Base-by-base conservation (phyloP, 2,888 invertebrate genomes). In the Chamaedrilus cognettii region DNA sequence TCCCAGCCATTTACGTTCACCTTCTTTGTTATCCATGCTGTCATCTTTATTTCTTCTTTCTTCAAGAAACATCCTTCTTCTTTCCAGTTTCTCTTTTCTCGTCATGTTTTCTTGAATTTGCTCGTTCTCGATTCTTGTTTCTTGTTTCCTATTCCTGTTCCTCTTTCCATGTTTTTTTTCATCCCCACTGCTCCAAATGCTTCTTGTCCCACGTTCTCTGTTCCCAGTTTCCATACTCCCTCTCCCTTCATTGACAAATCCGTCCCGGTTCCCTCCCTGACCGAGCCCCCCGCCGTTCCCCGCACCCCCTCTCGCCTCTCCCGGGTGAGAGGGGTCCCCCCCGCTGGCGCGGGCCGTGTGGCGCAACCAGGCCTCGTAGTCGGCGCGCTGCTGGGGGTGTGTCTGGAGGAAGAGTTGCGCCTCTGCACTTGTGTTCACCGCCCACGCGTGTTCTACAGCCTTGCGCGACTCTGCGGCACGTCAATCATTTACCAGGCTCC, bases 371-470 rank as follows among this genome's bases (percentile, higher is more conserved):
- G 64, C 26, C 11, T 60, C 15, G 59, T 72, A 76, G 42, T 75
- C 68, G n/a, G 67, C 65, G 65, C 60, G 11, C 70, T 75, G 77
- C 75, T 84, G 82, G 1, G 85, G 85, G 75, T 86, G 84, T 3
- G 79, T 74, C 61, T 78, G 74, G 1, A 86, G 72, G 77, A 84
- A 87, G 55, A 84, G 79, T 52, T 85, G 80, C 0, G 86, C 86
- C 69, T 86, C 85, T 55, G 81, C 78, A 58, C 85, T 82, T 0
- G 86, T 85, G 75, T 87, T 86, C 1, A 86, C 75, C 64, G 86
- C 85, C 70, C 82, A 83, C 56, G 83, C 83, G 69, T 77, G 79
- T 73, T 79, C 82, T 32, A 77, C 74, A 80, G 74, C 85, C 82
- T 59, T 84, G 67, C 71, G 77, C 67, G 76, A 82, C 80, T 74